Conservation (phyloP, 1,140 invertebrate species). For the Plectrocnemia conspersa region DNA sequence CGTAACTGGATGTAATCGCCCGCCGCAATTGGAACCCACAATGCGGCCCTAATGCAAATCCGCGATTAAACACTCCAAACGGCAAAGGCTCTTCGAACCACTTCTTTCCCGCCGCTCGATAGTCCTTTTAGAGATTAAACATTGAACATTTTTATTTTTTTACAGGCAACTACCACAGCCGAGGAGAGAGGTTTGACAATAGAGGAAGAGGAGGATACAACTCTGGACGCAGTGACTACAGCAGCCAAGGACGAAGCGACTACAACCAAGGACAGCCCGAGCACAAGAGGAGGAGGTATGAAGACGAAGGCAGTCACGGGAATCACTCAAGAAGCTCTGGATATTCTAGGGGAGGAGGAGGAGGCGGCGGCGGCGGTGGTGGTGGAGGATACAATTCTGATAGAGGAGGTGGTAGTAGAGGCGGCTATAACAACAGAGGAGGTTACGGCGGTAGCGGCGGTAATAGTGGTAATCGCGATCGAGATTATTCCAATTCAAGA, state of each 20-base stretch:
- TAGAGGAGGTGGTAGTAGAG: background rate
- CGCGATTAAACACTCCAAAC: conserved; percentile 32
- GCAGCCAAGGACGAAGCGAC: conserved; percentile 3
- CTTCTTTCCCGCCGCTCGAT: background rate
- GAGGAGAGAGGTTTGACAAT: conserved; percentile 9
- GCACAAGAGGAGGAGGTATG: conserved; percentile 3
- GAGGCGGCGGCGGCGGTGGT: background rate
- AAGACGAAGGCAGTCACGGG: background rate
- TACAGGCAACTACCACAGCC: conserved; percentile 19
- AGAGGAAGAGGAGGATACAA: background rate
- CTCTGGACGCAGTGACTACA: background rate
- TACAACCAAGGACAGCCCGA: conserved; percentile 3
- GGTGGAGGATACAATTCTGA: background rate
- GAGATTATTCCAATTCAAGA: background rate
- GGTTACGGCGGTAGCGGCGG: background rate
- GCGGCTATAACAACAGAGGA: background rate
- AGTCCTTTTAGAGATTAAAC: background rate
- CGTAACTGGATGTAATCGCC: conserved; percentile 18
- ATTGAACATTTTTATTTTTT: background rate
- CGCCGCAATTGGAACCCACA: conserved; percentile 20
- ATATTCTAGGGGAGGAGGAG: conserved; percentile 1
- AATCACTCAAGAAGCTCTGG: background rate
- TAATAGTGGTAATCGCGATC: background rate
- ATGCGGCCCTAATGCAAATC: conserved; percentile 33
- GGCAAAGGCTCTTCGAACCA: conserved; percentile 10